phyloP scores from a whole-genome alignment of 2,113 vertebrate genomes.

The Recurvirostra avosetta region DNA sequence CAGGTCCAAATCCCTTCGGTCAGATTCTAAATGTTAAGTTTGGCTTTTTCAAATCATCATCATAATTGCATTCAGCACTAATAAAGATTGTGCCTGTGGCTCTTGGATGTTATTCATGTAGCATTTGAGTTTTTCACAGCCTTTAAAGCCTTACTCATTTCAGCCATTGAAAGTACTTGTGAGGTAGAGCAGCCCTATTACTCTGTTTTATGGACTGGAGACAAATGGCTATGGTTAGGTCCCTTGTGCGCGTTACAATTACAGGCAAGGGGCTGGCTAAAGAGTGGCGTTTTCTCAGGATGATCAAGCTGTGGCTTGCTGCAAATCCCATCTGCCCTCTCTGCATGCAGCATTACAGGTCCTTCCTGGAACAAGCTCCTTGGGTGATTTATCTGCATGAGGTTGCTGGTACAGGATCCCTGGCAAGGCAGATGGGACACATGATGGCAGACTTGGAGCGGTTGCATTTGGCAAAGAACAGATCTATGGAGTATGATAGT shows the following conservation, averaged over 20 bases:
- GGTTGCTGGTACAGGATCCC: neutral
- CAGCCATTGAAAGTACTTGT: neutral
- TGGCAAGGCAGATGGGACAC: slow-evolving; percentile 11
- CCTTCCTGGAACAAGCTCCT: slow-evolving; percentile 29
- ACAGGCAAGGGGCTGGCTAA: neutral
- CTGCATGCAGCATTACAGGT: neutral
- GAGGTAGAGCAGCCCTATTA: neutral
- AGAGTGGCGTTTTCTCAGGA: neutral
- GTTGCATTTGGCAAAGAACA: neutral
- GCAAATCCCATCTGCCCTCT: slow-evolving; percentile 52
- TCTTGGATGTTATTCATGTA: neutral
- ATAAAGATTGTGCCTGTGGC: neutral
- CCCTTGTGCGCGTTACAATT: rapidly evolving
- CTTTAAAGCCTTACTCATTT: neutral
- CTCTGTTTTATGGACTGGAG: neutral
- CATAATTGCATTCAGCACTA: neutral
- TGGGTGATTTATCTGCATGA: neutral
- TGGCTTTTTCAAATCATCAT: neutral
- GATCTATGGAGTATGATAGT: neutral
- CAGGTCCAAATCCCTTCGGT: neutral
- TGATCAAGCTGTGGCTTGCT: slow-evolving; percentile 41
- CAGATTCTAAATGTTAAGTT: neutral
- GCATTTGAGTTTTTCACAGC: neutral
- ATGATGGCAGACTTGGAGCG: slow-evolving; percentile 13
- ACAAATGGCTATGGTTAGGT: neutral